Evolutionary conservation across 2,797 vertebrate genomes (phyloP), one percentile per base, ranked within the genome.

Genomic region (Microtus californicus): DNA sequence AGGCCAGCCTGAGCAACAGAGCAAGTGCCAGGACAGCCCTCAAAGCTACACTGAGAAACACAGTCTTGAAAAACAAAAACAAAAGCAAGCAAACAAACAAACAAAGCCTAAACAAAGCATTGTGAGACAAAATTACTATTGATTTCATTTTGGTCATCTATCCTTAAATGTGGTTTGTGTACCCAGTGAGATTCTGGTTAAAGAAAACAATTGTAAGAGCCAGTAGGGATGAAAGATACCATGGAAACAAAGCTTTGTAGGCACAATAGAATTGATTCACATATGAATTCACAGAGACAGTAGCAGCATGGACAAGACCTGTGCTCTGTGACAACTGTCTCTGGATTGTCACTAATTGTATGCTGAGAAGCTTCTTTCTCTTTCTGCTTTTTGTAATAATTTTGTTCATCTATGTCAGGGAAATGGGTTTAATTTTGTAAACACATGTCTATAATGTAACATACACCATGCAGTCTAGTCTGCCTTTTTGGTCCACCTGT

Each of bases 391-490:
- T 77, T 91, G 8, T 85, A 90, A 61, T 4, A 89, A 54, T 37
- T 93, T 94, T 13, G 2, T 83, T 67, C 13, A 86, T 48, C 31
- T 87, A 6, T 92, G 48, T 79, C 23, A 82, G 71, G 19, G 21
- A 82, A 86, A 82, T 90, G 92, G 91, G 6, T 54, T 73, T 77
- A 43, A 17, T 15, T 89, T 97, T 94, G 77, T 91, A 83, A 71
- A 17, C 15, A 91, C 51, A 88, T n/a, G n/a, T 87, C 29, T 27
- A 40, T 94, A 43, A 94, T 10, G 78, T 94, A 82, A 31, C 21
- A 25, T 63, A 40, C 8, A 82, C 5, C 17, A 63, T 43, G 43
- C 40, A 40, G 2, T 82, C 23, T 93, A 29, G 2, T 87, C 23
- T 93, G 40, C n/a, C 23, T 80, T 92, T 63, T 74, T 69, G 27